Evolutionary conservation across 2,113 vertebrate species (phyloP).

Genomic region (Equus przewalskii): DNA sequence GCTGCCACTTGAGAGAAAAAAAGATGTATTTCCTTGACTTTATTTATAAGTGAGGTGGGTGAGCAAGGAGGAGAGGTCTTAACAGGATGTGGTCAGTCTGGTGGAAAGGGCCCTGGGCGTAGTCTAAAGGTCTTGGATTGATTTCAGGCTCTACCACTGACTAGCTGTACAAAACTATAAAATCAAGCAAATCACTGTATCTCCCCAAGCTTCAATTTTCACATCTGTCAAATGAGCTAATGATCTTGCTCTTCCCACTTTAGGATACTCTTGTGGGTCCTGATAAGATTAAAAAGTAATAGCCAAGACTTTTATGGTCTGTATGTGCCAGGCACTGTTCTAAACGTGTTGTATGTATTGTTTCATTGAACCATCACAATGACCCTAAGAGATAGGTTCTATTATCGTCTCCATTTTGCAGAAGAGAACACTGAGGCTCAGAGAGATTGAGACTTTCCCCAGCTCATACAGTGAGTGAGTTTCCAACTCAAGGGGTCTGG

Average conservation of each 20-base stretch:
- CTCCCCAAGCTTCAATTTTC: not conserved
- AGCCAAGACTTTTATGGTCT: not conserved
- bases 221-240: slow-evolving; percentile 7
- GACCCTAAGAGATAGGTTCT: not conserved
- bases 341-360: not conserved
- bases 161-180: not conserved
- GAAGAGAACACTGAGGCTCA: not conserved
- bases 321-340: not conserved
- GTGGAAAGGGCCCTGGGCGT: slow-evolving; percentile 74
- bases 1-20: slow-evolving; percentile 70
- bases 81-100: not conserved
- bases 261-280: not conserved
- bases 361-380: not conserved
- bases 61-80: not conserved
- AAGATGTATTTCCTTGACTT: slow-evolving; percentile 85
- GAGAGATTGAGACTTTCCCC: not conserved
- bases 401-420: not conserved
- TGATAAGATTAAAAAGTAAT: not conserved
- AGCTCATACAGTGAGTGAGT: not conserved
- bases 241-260: slow-evolving; percentile 4
- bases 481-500: not conserved
- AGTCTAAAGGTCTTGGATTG: slow-evolving; percentile 81
- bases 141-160: not conserved
- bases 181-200: not conserved
- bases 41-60: slow-evolving; percentile 71